Evolutionary conservation across 2,888 invertebrate genomes (phyloP), one percentile per base, ranked within the genome.

Genomic region (Sesamia inferens): DNA sequence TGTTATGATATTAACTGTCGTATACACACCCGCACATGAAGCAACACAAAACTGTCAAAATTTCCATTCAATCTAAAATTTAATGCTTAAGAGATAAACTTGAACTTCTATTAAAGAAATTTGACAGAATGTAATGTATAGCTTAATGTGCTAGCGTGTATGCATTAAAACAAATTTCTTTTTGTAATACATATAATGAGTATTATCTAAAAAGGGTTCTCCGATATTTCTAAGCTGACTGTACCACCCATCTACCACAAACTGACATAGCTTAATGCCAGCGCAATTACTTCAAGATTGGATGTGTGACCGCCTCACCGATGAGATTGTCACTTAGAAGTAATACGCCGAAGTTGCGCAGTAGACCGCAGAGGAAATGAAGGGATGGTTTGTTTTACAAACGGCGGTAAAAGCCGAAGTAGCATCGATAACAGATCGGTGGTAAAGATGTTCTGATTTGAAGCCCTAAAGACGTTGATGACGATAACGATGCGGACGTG

Each of bases 291-390:
- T 65, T 62, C 31, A 44, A 55, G 81, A 75, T 80, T 64, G 81
- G 81, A 68, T 75, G 44, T 62, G 58, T 57, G 58, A 44, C 31
- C 31, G 79, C 31, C 59, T 79, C 22, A 72, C 42, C 16, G 48
- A 65, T 42, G 59, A 73, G 73, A 73, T 76, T 79, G 76, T 73
- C 79, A 73, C 74, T 79, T 65, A 65, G 48, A 24, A 44, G 76
- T 51, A 44, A 61, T 51, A 39, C 10, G n/a, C 10, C 8, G 22
- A 31, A 73, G 42, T 73, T 61, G 48, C 79, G 16, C 22, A 19
- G 57, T 39, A 61, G 13, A 69, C 74, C 47, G 16, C 74, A 54
- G 2, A 77, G 69, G 77, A 77, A 77, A 77, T 77, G 22, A 16
- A 54, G 39, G 59, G n/a, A 19, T 1, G 44, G 11, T 13, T 58